Evolutionary conservation across 2,113 vertebrate species (phyloP).

Genomic region (Trachemys scripta): DNA sequence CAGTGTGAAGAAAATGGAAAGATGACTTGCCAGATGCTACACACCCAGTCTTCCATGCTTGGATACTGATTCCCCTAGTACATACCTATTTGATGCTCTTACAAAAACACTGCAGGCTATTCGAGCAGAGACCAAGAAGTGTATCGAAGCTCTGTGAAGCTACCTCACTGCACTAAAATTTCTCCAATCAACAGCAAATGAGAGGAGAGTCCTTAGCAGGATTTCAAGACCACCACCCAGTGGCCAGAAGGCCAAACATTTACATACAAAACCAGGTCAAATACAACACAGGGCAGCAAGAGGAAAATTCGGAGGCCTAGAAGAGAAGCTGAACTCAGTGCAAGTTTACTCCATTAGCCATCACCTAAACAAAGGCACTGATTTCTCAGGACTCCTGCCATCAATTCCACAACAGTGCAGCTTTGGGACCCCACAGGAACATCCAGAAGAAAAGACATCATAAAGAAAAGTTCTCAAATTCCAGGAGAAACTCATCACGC

Average conservation of each 20-base stretch:
- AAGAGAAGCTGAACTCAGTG: neutral
- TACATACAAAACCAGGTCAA: neutral
- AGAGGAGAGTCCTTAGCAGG: neutral
- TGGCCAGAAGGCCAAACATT: neutral
- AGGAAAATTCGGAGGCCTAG: too few relatives aligned
- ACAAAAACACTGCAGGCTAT: neutral
- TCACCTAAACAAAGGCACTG: accelerated
- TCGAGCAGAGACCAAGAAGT: neutral
- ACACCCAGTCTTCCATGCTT: accelerated
- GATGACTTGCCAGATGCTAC: accelerated
- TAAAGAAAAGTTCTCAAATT: neutral
- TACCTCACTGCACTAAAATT: neutral
- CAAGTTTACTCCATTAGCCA: neutral
- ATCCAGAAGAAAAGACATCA: too few relatives aligned
- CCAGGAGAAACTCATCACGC: neutral
- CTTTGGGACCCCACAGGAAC: neutral
- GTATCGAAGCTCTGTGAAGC: neutral
- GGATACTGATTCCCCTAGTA: accelerated
- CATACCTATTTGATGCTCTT: neutral
- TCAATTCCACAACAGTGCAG: accelerated
- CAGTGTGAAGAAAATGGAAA: neutral
- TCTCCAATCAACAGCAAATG: neutral
- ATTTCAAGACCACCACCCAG: accelerated
- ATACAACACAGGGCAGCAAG: too few relatives aligned
- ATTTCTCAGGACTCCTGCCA: accelerated